phyloP scores from a whole-genome alignment of 1,140 invertebrate genomes.

The Ostrea edulis region DNA sequence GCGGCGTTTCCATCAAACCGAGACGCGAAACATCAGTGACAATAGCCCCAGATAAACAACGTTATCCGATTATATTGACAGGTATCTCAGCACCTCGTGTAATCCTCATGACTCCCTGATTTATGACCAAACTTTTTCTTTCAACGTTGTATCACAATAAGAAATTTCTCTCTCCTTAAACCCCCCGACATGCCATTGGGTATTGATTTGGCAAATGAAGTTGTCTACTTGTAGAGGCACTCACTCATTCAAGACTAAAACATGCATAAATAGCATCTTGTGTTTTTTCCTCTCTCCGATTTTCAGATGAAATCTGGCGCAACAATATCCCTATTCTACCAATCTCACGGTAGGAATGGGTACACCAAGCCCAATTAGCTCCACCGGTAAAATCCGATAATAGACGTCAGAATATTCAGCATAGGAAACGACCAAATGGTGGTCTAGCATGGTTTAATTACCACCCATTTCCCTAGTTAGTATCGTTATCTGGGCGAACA shows the following conservation, averaged over 20 bases:
- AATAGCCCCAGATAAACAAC: neutral
- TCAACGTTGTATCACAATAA: neutral
- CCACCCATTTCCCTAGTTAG: constrained; percentile 11
- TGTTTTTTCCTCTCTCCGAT: neutral
- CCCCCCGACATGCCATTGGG: neutral
- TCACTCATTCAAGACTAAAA: constrained; percentile 19
- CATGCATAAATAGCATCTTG: neutral
- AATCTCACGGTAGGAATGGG: neutral
- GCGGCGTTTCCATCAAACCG: neutral
- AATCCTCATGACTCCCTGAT: neutral
- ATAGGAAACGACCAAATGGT: neutral
- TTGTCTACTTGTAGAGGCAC: constrained; percentile 11
- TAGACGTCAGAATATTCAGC: neutral
- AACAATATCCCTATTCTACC: neutral
- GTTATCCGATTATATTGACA: constrained; percentile 6
- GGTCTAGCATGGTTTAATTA: constrained; percentile 6
- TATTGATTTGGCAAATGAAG: constrained; percentile 10
- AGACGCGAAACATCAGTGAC: neutral
- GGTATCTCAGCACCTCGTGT: neutral
- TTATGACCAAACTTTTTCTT: neutral
- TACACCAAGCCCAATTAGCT: neutral
- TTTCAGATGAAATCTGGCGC: neutral
- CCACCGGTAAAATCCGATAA: neutral
- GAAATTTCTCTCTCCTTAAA: neutral
- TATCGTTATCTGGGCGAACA: neutral